Evolutionary conservation across 2,113 vertebrate species (phyloP).

Genomic region (Mormyrus iriodes): DNA sequence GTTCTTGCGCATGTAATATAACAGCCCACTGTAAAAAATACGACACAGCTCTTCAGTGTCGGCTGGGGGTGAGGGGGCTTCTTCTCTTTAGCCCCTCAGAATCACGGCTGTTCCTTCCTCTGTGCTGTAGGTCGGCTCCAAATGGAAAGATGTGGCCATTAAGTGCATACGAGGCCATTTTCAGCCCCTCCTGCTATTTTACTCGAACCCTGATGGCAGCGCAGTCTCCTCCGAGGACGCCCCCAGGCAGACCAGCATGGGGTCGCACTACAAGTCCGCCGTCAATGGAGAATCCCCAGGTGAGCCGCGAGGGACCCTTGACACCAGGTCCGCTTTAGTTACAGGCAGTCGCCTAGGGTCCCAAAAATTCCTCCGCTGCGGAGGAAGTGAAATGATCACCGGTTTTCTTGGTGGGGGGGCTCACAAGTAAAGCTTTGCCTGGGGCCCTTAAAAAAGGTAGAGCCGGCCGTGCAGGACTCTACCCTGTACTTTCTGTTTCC

Average conservation of each 20-base stretch:
- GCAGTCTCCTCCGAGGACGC: constrained; percentile 77
- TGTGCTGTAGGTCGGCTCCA: constrained; percentile 71
- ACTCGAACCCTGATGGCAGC: constrained; percentile 84
- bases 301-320: constrained; percentile 39
- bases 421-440: neutral
- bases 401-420: neutral
- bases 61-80: neutral
- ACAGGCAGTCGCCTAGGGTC: neutral
- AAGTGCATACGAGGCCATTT: constrained; percentile 91
- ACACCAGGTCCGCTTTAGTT: neutral
- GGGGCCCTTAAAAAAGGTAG: neutral
- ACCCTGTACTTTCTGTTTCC: neutral
- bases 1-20: too few relatives aligned
- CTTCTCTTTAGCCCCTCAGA: neutral
- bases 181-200: constrained; percentile 91
- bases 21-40: neutral
- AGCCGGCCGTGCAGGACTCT: neutral
- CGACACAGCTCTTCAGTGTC: too few relatives aligned
- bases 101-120: neutral
- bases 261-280: constrained; percentile 62
- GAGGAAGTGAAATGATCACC: neutral
- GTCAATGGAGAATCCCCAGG: constrained; percentile 65
- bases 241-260: constrained; percentile 63
- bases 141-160: constrained; percentile 91
- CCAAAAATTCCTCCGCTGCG: neutral